A percentile compares a stretch with the other conserved stretches of the same genome.
Evolutionary conservation across 2,888 invertebrate genomes (phyloP).

Genomic region (Capitulum mitella): DNA sequence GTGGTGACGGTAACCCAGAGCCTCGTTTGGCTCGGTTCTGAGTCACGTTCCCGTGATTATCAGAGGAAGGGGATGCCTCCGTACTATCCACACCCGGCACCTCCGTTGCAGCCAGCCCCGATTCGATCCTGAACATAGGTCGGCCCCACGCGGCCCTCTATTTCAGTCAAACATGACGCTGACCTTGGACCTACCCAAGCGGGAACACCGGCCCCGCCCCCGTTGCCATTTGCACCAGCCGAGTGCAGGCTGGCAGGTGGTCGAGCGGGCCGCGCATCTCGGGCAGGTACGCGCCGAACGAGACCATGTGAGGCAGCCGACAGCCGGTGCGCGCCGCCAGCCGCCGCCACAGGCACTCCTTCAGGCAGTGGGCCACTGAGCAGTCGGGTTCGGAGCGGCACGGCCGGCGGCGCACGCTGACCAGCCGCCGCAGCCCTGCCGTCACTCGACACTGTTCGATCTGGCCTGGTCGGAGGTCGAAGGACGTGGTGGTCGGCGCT

Average conservation of each 20-base stretch:
- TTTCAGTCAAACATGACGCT: too few species aligned
- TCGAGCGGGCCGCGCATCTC: background rate
- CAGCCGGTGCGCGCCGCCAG: background rate
- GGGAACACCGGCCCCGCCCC: background rate
- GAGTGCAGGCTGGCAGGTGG: background rate
- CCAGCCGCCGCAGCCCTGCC: background rate
- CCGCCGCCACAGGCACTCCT: slow-evolving; percentile 6
- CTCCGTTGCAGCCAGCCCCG: too few species aligned
- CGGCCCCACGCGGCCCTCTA: too few species aligned
- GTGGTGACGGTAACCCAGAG: background rate
- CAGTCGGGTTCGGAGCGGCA: background rate
- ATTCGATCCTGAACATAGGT: too few species aligned
- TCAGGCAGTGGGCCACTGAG: background rate
- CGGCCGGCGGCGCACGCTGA: background rate
- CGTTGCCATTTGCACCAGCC: background rate
- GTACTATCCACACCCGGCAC: too few species aligned
- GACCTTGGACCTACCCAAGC: too few species aligned
- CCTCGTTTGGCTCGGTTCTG: background rate
- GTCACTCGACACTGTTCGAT: background rate
- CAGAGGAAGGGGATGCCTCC: too few species aligned
- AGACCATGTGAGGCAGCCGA: background rate
- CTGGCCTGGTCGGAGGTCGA: background rate
- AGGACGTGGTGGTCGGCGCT: background rate
- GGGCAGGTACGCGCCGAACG: slow-evolving; percentile 1
- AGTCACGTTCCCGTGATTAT: too few species aligned